Base-by-base conservation (phyloP, 1,140 invertebrate genomes). In the Eriosoma lanigerum region DNA sequence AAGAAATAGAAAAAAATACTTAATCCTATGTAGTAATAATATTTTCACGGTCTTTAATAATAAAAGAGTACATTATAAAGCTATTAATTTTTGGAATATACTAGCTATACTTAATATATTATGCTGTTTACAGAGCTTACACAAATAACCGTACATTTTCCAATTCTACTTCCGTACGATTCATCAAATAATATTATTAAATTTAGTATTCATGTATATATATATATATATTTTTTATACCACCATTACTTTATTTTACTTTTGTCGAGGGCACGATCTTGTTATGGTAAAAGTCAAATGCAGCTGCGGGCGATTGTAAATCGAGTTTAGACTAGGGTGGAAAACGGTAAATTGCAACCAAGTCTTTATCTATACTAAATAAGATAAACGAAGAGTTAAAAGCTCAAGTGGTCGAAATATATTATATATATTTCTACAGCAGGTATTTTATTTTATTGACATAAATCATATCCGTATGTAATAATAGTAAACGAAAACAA, bases 221-320 rank as follows among this genome's bases (percentile, higher is more conserved):
- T 38, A n/a, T 70, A 50, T 70, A 50, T 48, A n/a, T n/a, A n/a
- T 46, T 62, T 58, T 75, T 44, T 44, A 60, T 60, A 58, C 73
- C 21, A 24, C 32, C 13, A 38, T 54, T 58, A 76, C 29, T 76
- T 60, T 76, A 76, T 76, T 76, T 76, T 60, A 58, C 32, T 76
- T 76, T 76, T 60, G 73, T 75, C 32, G 48, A 17, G 26, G 72
- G 48, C 54, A 76, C 38, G 46, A 76, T 76, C 73, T 60, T 58
- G 54, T 58, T 58, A 76, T 76, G 32, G 73, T 60, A 76, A 60
- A 76, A 44, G 73, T 76, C 73, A 58, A 76, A 32, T 76, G 15
- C 54, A 76, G 54, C 73, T 58, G 73, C 73, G 54, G 54, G 73
- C 52, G 38, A 76, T 76, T 76, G 52, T 76, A 76, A 60, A 76